These are phyloP conservation scores for Sarcophaga variegata DNA, from an alignment of 2,888 invertebrate genomes.

Conservation along the genomic window DNA sequence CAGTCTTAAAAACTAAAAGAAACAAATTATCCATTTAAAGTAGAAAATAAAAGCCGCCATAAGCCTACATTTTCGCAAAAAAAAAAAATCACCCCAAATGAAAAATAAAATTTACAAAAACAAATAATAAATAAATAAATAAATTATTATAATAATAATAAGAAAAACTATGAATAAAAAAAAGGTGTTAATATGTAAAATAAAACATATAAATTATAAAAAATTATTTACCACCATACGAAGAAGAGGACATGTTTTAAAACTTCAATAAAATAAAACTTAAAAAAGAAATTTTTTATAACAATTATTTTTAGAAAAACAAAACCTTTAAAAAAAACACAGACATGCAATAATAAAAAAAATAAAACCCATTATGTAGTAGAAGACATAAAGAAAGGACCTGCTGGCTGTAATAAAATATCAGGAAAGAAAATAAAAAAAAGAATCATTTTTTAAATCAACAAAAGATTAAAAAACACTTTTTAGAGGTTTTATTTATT, in stretches of 20 bases:
- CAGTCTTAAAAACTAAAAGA: constrained; percentile 8
- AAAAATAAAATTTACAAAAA: constrained; percentile 38
- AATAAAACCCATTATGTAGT: background rate
- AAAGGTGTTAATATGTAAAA: constrained; percentile 26
- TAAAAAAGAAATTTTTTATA: constrained; percentile 1
- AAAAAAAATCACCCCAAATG: constrained; percentile 35
- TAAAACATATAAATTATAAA: constrained; percentile 11
- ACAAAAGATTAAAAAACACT: constrained; percentile 60
- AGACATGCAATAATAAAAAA: constrained; percentile 56
- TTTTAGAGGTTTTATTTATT: constrained; percentile 62
- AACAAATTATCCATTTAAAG: background rate
- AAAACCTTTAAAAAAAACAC: constrained; percentile 42
- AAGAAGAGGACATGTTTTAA: background rate
- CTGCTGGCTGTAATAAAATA: background rate
- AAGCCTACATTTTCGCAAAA: constrained; percentile 60
- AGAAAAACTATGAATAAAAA: constrained; percentile 13
- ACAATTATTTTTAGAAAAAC: constrained; percentile 2
- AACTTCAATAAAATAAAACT: background rate
- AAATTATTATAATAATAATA: background rate
- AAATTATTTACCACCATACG: constrained; percentile 52
- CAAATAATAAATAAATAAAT: background rate
- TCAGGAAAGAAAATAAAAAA: constrained; percentile 1
- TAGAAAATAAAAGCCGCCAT: constrained; percentile 56
- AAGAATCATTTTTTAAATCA: background rate
- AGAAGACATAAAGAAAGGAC: background rate